Percentiles rank a stretch among this genome's conserved stretches.
Conservation (phyloP, 2,113 vertebrate species). For the Mustela lutreola region DNA sequence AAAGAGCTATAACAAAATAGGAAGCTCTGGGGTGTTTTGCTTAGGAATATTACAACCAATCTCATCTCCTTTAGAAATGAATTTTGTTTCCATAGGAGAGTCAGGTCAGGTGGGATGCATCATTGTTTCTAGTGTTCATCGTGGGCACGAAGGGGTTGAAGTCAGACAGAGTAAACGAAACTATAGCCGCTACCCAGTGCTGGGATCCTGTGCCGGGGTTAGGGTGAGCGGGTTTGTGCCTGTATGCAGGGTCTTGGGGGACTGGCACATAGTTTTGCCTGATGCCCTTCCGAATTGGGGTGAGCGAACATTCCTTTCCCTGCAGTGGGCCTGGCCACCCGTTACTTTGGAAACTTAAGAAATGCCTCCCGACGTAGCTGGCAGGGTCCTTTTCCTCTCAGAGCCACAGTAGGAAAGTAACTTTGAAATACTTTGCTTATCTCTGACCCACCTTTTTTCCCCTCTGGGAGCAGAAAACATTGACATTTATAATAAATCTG, state of each 20-base stretch:
- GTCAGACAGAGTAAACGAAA: neutral
- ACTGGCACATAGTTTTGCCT: neutral
- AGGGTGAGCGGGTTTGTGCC: neutral
- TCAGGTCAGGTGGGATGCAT: neutral
- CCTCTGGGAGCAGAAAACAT: neutral
- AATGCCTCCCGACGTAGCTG: neutral
- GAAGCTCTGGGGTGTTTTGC: neutral
- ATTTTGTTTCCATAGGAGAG: neutral
- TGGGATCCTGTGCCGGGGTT: neutral
- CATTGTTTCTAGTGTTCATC: neutral
- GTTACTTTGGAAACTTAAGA: neutral
- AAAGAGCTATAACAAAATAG: neutral
- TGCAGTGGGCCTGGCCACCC: neutral
- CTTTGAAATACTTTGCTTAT: neutral
- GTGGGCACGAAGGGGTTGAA: neutral
- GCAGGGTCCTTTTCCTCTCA: neutral
- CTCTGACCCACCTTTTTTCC: neutral
- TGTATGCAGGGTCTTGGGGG: too few species aligned
- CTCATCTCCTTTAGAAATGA: neutral
- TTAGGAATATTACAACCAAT: neutral
- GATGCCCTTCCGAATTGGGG: accelerated
- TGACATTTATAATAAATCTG: neutral
- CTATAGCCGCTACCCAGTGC: too few species aligned
- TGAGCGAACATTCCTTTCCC: neutral
- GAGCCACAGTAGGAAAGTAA: neutral